Percentiles rank a stretch among this genome's conserved stretches.
These are phyloP conservation scores for Rhipidura dahli DNA, from an alignment of 2,113 vertebrate genomes.

Conservation along the genomic window DNA sequence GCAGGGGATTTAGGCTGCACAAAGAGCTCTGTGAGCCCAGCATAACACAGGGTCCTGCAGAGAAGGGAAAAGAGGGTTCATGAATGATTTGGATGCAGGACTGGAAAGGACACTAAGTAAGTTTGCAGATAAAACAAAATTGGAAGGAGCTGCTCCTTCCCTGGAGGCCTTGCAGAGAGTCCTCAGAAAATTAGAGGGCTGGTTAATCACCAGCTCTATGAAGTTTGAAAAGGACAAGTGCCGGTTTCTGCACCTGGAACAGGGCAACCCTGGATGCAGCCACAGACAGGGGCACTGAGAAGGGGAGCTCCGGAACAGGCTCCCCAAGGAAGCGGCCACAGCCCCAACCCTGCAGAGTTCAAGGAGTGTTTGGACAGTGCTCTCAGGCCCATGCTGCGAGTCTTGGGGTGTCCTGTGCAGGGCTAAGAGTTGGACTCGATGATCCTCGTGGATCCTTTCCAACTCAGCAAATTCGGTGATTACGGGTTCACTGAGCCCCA, in stretches of 20 bases:
- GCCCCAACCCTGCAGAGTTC: neutral
- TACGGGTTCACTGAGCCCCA: fast-evolving
- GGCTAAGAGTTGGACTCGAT: neutral
- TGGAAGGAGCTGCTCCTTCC: neutral
- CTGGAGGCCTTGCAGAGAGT: neutral
- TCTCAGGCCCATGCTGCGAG: too few species aligned
- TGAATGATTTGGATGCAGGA: neutral
- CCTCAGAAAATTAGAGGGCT: neutral
- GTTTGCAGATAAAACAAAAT: neutral
- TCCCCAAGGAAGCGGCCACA: neutral
- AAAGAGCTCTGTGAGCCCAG: fast-evolving
- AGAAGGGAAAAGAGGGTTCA: neutral
- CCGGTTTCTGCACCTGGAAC: fast-evolving
- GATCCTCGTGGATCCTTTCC: neutral
- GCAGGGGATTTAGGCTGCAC: fast-evolving
- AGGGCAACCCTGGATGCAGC: neutral
- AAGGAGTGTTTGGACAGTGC: neutral
- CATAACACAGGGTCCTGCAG: fast-evolving
- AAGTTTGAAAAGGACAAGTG: too few species aligned
- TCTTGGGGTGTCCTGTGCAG: neutral
- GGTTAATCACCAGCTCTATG: neutral
- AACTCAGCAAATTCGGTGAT: fast-evolving
- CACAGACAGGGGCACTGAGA: too few species aligned
- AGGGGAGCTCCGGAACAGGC: neutral
- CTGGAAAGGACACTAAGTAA: neutral